Evolutionary conservation across 1,140 invertebrate species (phyloP), one percentile per base, ranked within the genome.

Genomic region (Dysdera silvatica): DNA sequence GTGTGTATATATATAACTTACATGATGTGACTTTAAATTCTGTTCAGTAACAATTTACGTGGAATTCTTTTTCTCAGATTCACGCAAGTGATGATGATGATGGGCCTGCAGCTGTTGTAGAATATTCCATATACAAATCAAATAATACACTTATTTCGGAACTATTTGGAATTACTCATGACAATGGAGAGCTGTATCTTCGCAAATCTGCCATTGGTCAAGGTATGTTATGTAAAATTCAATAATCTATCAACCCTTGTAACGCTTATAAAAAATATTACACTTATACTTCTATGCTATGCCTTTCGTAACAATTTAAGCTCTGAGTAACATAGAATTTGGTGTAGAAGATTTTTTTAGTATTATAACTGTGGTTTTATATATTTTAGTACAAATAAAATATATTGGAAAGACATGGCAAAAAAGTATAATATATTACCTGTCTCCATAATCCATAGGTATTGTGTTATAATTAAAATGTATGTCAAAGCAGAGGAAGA

Each of bases 61-160:
- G 2, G 1, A 45, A n/a, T 45, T 51, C 14, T 43, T 8, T 33
- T 55, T n/a, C n/a, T 33, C 67, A 80, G 76, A 80, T 82, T 3
- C 82, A 79, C 70, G 83, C 87, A 6, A 73, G 76, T 0, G 89
- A 92, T 75, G 70, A 76, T 2, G 89, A 92, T 76, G 81, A 82
- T 32, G 84, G 83, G 26, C 78, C 82, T 26, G 81, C 85, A 69
- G 83, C 84, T 3, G 77, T 79, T 62, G 80, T 93, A 16, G 78
- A 81, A 52, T 93, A 92, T 74, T 81, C 83, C 16, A 81, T 90
- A 33, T 83, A 89, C 68, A 84, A 87, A 61, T 81, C 80, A 12
- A 80, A 81, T 58, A 79, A 79, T 43, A 67, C 67, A 49, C 79
- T 81, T 54, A 77, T 83, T 1, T 80, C 80, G 54, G 80, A 84